phyloP scores from a whole-genome alignment of 2,888 invertebrate genomes.

The Lasius platythorax region DNA sequence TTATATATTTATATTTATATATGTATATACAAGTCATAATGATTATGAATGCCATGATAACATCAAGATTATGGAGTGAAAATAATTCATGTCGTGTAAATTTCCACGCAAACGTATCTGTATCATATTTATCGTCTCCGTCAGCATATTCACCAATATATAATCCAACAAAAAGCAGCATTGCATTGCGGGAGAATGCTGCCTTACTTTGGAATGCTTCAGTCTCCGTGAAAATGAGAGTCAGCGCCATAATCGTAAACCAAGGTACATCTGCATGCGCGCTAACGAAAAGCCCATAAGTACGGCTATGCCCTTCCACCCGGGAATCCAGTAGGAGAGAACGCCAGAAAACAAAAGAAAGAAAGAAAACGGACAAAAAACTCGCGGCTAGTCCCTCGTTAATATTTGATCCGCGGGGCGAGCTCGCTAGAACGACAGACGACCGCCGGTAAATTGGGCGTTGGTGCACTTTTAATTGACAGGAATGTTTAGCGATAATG shows the following conservation, averaged over 20 bases:
- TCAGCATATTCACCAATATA: slow-evolving; percentile 10
- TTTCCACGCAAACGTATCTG: not conserved
- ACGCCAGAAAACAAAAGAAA: slow-evolving; percentile 13
- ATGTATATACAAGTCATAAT: not conserved
- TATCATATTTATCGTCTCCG: not conserved
- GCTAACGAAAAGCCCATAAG: slow-evolving; percentile 56
- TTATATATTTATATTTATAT: not conserved
- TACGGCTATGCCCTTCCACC: slow-evolving; percentile 25
- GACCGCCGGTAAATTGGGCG: slow-evolving; percentile 79
- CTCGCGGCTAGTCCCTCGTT: slow-evolving; percentile 16
- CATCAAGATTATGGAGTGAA: not conserved
- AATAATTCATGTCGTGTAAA: not conserved
- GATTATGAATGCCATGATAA: not conserved
- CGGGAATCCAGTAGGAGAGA: slow-evolving; percentile 33
- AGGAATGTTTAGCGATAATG: slow-evolving; percentile 85
- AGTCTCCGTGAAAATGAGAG: slow-evolving; percentile 43
- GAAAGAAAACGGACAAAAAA: not conserved
- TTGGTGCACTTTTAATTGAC: slow-evolving; percentile 84
- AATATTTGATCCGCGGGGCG: slow-evolving; percentile 40
- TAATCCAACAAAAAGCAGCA: slow-evolving; percentile 1
- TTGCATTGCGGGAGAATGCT: slow-evolving; percentile 3
- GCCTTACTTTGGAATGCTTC: slow-evolving; percentile 8
- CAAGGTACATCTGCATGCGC: slow-evolving; percentile 52
- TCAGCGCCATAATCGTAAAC: slow-evolving; percentile 45
- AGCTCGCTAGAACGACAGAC: slow-evolving; percentile 53